Conservation (phyloP, 1,140 invertebrate species). For the Asobara japonica region DNA sequence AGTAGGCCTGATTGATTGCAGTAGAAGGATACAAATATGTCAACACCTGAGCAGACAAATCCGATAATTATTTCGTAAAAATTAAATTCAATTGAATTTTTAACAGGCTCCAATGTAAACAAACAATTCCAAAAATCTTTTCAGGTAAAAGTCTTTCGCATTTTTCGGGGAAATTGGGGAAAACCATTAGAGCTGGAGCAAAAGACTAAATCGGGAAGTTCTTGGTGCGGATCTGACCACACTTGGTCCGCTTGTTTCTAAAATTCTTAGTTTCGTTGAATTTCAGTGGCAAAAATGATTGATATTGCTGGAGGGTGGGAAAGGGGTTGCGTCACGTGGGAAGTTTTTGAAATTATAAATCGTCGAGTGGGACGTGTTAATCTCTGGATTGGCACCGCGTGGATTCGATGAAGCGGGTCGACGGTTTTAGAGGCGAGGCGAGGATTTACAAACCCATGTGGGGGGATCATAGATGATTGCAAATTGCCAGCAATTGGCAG, state of each 20-base stretch:
- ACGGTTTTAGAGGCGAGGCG: slow-evolving; percentile 34
- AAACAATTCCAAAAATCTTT: no score
- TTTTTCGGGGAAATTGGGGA: no score
- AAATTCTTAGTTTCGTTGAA: neutral
- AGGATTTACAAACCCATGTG: slow-evolving; percentile 46
- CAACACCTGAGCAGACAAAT: neutral
- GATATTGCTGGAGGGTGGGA: neutral
- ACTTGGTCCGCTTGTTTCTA: neutral
- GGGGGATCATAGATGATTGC: slow-evolving; percentile 63
- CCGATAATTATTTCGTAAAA: no score
- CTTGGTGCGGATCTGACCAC: no score
- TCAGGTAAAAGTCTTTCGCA: no score
- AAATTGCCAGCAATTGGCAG: slow-evolving; percentile 67
- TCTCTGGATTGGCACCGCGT: neutral
- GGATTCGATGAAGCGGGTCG: slow-evolving; percentile 5
- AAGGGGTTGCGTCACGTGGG: slow-evolving; percentile 14
- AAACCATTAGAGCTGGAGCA: no score
- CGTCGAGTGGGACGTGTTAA: slow-evolving; percentile 7
- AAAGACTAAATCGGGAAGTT: no score
- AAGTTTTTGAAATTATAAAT: slow-evolving; percentile 5
- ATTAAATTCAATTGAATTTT: no score
- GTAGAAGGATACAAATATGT: neutral
- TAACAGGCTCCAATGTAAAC: no score
- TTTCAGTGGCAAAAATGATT: neutral
- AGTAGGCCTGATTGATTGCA: neutral